Conservation (phyloP, 1,140 invertebrate genomes). For the Limonius californicus region DNA sequence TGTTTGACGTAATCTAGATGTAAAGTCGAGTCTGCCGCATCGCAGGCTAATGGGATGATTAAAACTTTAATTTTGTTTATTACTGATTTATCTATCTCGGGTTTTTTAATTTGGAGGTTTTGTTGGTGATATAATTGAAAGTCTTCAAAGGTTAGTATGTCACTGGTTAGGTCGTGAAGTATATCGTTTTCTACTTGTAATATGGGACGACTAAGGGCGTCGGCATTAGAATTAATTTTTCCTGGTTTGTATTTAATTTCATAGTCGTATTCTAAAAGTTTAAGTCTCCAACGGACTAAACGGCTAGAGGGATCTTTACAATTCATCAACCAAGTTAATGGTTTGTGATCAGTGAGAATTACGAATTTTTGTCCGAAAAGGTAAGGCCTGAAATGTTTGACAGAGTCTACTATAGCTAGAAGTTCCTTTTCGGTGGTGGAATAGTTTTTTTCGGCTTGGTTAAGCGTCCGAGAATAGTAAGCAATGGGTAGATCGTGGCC, state of each 20-base stretch:
- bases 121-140: neutral
- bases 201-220: slow-evolving; percentile 31
- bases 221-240: slow-evolving; percentile 43
- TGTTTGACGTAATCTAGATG: too few relatives aligned
- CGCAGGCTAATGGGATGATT: too few relatives aligned
- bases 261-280: slow-evolving; percentile 47
- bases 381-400: slow-evolving; percentile 34
- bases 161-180: neutral
- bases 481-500: slow-evolving; percentile 38
- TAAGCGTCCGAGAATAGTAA: slow-evolving; percentile 24
- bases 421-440: slow-evolving; percentile 29
- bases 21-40: too few relatives aligned
- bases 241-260: slow-evolving; percentile 46
- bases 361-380: slow-evolving; percentile 29
- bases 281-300: slow-evolving; percentile 47
- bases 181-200: neutral
- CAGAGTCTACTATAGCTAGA: slow-evolving; percentile 41
- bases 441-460: slow-evolving; percentile 17
- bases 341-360: slow-evolving; percentile 31
- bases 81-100: too few relatives aligned
- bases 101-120: too few relatives aligned
- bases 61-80: too few relatives aligned
- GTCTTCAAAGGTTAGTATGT: neutral
- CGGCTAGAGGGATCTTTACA: slow-evolving; percentile 45
- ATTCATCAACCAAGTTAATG: slow-evolving; percentile 40